phyloP scores from a whole-genome alignment of 2,888 invertebrate genomes.

The Leptinotarsa tumamoca region DNA sequence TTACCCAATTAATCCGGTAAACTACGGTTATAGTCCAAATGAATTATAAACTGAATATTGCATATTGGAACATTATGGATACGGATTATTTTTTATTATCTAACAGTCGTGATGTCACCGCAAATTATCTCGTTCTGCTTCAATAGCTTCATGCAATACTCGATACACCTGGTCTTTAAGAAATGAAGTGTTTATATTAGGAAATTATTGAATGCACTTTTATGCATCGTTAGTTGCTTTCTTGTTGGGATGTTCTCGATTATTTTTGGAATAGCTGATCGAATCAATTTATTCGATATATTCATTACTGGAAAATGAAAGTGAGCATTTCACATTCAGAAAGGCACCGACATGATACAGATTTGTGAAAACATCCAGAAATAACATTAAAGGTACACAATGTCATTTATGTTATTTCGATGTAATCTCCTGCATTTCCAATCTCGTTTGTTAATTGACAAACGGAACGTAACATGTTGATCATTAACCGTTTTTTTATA shows the following conservation, averaged over 20 bases:
- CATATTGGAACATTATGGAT: conserved; percentile 21
- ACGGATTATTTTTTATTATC: conserved; percentile 22
- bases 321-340: not conserved
- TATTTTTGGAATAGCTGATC: not conserved
- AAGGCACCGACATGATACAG: not conserved
- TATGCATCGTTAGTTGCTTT: conserved; percentile 10
- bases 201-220: conserved; percentile 19
- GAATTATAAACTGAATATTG: conserved; percentile 19
- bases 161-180: not conserved
- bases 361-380: too few species aligned
- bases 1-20: conserved; percentile 1
- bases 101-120: conserved; percentile 25
- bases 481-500: too few species aligned
- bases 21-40: conserved; percentile 11
- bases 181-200: conserved; percentile 19
- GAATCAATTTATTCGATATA: not conserved
- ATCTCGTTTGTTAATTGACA: too few species aligned
- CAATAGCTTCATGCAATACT: conserved; percentile 17
- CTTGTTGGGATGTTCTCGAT: not conserved
- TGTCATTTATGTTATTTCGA: too few species aligned
- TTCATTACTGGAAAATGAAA: not conserved
- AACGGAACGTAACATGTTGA: too few species aligned
- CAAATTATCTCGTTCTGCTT: conserved; percentile 24
- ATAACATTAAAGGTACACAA: too few species aligned
- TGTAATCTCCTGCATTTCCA: too few species aligned